Evolutionary conservation across 2,797 vertebrate species (phyloP).

Genomic region (Decapterus maruadsi): DNA sequence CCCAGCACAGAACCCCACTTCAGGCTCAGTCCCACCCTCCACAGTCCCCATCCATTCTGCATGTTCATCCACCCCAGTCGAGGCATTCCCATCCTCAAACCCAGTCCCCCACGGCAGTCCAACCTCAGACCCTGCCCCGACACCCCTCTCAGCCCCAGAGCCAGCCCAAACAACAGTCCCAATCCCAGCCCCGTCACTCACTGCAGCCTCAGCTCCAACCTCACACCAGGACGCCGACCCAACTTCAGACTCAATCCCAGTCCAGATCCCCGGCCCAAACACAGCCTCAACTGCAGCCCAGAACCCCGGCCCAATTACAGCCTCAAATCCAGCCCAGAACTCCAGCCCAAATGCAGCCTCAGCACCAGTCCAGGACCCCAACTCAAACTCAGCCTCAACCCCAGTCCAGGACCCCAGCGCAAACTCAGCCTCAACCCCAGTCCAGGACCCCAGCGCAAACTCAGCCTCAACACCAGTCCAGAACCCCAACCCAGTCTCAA

Average conservation of each 20-base stretch:
- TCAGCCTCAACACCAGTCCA: conserved; percentile 45
- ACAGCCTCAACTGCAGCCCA: conserved; percentile 18
- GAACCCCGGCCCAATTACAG: conserved; percentile 4
- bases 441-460: conserved; percentile 34
- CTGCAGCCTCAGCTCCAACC: conserved; percentile 50
- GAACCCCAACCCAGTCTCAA: conserved; percentile 36
- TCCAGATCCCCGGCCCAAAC: conserved; percentile 15
- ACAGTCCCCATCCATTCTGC: conserved; percentile 52
- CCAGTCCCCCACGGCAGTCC: conserved; percentile 45
- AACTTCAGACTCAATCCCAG: conserved; percentile 38
- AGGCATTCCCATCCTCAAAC: conserved; percentile 53
- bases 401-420: conserved; percentile 13
- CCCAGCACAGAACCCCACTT: conserved; percentile 57
- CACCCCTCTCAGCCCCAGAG: conserved; percentile 47
- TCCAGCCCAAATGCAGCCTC: conserved; percentile 20
- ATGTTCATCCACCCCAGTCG: conserved; percentile 56
- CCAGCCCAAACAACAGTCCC: conserved; percentile 56
- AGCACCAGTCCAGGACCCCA: conserved; percentile 43
- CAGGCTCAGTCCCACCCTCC: conserved; percentile 43
- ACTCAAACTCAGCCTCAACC: conserved; percentile 14
- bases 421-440: conserved; percentile 23
- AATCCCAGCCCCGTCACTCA: conserved; percentile 38
- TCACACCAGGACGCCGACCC: conserved; percentile 43
- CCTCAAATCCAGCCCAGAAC: conserved; percentile 19
- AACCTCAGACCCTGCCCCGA: conserved; percentile 51